Conservation (phyloP, 2,113 vertebrate species). For the Stigmatopora nigra region DNA sequence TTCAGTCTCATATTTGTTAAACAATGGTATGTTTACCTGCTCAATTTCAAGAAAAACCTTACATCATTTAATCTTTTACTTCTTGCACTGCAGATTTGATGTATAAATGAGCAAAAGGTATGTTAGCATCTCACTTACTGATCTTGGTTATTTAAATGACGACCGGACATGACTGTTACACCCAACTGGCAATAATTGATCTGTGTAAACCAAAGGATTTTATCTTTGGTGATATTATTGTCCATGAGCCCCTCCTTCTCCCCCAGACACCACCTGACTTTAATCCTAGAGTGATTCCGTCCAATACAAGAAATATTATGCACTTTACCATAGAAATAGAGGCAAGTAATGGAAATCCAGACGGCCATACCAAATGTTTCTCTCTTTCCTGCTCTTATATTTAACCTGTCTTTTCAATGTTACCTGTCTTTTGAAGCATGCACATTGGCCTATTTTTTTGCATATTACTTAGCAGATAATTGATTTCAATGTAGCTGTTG, state of each 20-base stretch:
- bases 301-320: conserved; percentile 42
- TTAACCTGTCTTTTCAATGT: conserved; percentile 18
- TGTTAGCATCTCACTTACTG: conserved; percentile 17
- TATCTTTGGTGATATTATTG: conserved; percentile 68
- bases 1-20: conserved; percentile 18
- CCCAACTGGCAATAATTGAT: conserved; percentile 67
- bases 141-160: conserved; percentile 32
- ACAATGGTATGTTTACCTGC: conserved; percentile 60
- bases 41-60: conserved; percentile 33
- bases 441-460: conserved; percentile 54
- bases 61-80: conserved; percentile 27
- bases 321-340: conserved; percentile 61
- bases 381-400: conserved; percentile 37
- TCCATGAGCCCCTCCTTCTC: conserved; percentile 8
- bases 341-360: conserved; percentile 32
- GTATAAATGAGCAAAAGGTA: conserved; percentile 51
- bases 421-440: conserved; percentile 64
- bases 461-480: conserved; percentile 68
- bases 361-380: conserved; percentile 53
- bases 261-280: conserved; percentile 6
- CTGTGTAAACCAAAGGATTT: conserved; percentile 65
- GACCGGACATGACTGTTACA: conserved; percentile 51
- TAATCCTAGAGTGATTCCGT: conserved; percentile 20
- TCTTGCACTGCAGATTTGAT: conserved; percentile 51
- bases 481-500: conserved; percentile 65